Conservation (phyloP, 2,797 vertebrate species). For the Lemur catta region DNA sequence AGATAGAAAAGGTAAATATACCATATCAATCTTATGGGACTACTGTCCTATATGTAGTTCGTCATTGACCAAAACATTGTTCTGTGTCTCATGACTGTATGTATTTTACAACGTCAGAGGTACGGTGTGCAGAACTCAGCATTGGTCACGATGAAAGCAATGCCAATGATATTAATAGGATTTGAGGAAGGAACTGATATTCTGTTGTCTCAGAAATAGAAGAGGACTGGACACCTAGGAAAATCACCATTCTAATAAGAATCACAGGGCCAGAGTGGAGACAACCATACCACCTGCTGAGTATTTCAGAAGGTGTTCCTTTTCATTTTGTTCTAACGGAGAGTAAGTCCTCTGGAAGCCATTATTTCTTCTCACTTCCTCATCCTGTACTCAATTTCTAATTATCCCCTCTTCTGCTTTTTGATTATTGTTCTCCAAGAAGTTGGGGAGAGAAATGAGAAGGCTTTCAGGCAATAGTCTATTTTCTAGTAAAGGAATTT, state of each 20-base stretch:
- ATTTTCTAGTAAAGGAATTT: constrained; percentile 13
- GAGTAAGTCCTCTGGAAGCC: neutral
- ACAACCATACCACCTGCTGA: neutral
- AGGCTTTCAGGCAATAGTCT: neutral
- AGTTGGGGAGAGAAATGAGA: neutral
- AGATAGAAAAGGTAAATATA: neutral
- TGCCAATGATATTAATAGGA: neutral
- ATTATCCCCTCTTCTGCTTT: neutral
- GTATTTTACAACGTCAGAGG: neutral
- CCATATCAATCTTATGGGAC: neutral
- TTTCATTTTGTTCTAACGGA: neutral
- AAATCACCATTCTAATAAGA: neutral
- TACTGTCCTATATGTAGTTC: neutral
- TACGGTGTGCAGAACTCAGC: neutral
- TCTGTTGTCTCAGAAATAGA: neutral
- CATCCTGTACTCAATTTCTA: neutral
- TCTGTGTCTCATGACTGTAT: neutral
- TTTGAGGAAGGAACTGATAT: neutral
- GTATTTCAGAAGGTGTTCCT: neutral
- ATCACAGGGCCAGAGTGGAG: neutral
- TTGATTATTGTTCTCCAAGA: neutral
- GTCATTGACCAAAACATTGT: neutral
- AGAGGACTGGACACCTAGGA: neutral
- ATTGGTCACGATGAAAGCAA: neutral
- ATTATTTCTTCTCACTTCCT: neutral